Base-by-base conservation (phyloP, 2,797 vertebrate species). In the Dicrostonyx torquatus region DNA sequence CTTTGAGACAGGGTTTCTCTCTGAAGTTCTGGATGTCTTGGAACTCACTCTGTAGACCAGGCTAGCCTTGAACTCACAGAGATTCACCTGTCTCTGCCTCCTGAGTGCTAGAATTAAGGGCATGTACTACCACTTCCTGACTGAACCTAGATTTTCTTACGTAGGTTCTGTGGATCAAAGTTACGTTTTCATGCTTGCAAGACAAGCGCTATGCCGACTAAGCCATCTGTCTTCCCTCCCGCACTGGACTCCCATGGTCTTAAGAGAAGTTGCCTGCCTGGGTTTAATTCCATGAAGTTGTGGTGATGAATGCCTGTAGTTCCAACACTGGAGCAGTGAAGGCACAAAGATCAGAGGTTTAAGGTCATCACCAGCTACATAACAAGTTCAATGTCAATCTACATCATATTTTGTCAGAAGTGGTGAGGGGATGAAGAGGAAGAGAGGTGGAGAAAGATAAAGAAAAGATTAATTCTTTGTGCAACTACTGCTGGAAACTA, bases 371-470 rank as follows among this genome's bases (percentile, higher is more conserved):
- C 50, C 31, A 9, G 43, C 64, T 37, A 50, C 64, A 53, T 50
- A 66, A 20, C 3, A 40, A 68, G 64, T 50, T 17, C 24, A 1
- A 86, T n/a, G 48, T 29, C 48, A 53, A 18, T 10, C 82, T 68
- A 68, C 62, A n/a, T 85, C 26, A 24, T 34, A 50, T 14, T 15
- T 50, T 85, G 18, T 37, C 6, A 68, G 62, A 83, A 14, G 18
- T 10, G 2, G 31, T 0, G 6, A 29, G 8, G 11, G 24, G 43
- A n/a, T 4, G 6, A 11, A 45, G 6, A 80, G 0, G 7, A 7
- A 62, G 24, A 18, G 6, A 15, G 3, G 18, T 37, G 37, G 1
- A 72, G 66, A 68, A 0, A 37, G 20, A 50, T 1, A 64, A 18
- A 34, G 5, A 80, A 13, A 62, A 45, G 15, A 64, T 31, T 45